Percentiles rank a stretch among this genome's conserved stretches.
Conservation (phyloP, 1,140 invertebrate genomes). For the Cyclina sinensis region DNA sequence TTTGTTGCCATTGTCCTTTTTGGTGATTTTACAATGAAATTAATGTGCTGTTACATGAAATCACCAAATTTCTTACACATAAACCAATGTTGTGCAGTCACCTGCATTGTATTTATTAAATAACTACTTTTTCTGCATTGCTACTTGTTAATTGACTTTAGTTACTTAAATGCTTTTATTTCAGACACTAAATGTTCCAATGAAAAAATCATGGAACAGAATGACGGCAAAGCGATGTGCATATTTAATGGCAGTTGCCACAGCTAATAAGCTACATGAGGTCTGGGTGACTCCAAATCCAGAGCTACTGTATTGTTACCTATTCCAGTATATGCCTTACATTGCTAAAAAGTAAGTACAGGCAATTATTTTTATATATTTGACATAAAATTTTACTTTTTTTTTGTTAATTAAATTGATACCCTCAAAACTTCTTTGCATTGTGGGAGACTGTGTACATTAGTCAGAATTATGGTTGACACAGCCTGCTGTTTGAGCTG, state of each 20-base stretch:
- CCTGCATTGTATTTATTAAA: too few relatives aligned
- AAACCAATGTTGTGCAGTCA: too few relatives aligned
- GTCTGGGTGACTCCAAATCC: slow-evolving; percentile 91
- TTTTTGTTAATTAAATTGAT: too few relatives aligned
- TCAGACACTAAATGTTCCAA: slow-evolving; percentile 70
- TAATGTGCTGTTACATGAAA: background rate
- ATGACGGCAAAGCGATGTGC: slow-evolving; percentile 92
- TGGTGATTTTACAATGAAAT: background rate
- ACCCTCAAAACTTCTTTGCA: too few relatives aligned
- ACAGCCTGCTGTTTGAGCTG: too few relatives aligned
- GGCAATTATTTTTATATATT: background rate
- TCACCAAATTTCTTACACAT: too few relatives aligned
- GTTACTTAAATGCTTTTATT: slow-evolving; percentile 60
- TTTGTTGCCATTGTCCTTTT: too few relatives aligned
- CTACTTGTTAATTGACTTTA: too few relatives aligned
- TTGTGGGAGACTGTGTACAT: too few relatives aligned
- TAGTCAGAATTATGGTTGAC: too few relatives aligned
- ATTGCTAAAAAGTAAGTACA: slow-evolving; percentile 65
- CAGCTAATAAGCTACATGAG: slow-evolving; percentile 92
- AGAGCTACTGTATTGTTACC: slow-evolving; percentile 88
- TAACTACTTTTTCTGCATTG: too few relatives aligned
- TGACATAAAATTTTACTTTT: too few relatives aligned
- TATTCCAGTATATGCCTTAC: slow-evolving; percentile 72
- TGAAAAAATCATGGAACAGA: slow-evolving; percentile 83
- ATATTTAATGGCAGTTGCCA: slow-evolving; percentile 90